Percentiles rank a stretch among this genome's conserved stretches.
Evolutionary conservation across 2,797 vertebrate genomes (phyloP).

Genomic region (Mallotus villosus): DNA sequence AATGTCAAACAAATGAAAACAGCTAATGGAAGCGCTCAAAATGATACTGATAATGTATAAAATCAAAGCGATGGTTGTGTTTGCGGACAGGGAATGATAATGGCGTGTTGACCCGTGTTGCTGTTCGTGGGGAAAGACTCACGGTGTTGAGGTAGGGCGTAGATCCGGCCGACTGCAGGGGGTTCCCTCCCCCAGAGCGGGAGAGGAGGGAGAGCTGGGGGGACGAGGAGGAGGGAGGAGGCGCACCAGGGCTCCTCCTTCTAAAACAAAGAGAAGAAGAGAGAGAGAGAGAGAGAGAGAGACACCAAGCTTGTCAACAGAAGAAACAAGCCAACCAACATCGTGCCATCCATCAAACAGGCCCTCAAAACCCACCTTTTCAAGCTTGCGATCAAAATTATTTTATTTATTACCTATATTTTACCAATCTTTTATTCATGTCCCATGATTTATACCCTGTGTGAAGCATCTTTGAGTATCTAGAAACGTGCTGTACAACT

Average conservation of each 20-base stretch:
- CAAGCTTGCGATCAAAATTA: no score
- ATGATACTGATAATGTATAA: constrained; percentile 26
- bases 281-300: background rate
- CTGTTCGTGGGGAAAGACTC: constrained; percentile 51
- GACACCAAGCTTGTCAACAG: background rate
- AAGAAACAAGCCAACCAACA: background rate
- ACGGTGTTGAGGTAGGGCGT: constrained; percentile 77
- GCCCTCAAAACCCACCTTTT: no score
- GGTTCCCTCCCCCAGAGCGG: constrained; percentile 65
- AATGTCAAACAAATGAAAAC: constrained; percentile 39
- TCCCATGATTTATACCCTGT: no score
- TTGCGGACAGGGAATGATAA: constrained; percentile 43
- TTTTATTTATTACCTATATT: no score
- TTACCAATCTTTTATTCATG: no score
- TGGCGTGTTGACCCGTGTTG: constrained; percentile 20
- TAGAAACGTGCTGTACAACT: background rate
- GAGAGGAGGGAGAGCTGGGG: constrained; percentile 76
- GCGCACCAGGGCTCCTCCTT: constrained; percentile 70
- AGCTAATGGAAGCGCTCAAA: background rate
- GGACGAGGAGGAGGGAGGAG: constrained; percentile 68
- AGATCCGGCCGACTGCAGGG: constrained; percentile 68
- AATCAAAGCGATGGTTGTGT: constrained; percentile 48
- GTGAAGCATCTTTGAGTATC: no score
- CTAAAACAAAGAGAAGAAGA: constrained; percentile 40
- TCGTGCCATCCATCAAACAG: no score